A percentile compares a stretch with the other conserved stretches of the same genome.
Evolutionary conservation across 2,797 vertebrate species (phyloP).

Genomic region (Falco columbarius): DNA sequence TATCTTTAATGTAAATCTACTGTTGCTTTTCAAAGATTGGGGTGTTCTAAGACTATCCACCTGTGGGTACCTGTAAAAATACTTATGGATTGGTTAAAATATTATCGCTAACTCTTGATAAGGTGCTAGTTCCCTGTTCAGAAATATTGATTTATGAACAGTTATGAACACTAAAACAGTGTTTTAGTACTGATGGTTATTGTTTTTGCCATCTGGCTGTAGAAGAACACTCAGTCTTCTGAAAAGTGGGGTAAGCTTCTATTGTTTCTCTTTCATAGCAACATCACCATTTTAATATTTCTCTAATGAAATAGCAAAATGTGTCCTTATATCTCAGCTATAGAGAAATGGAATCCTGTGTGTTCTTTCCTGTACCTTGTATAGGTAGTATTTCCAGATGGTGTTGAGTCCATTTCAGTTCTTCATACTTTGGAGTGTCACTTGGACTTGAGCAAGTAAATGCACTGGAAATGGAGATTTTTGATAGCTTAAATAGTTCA

Average conservation of each 20-base stretch:
- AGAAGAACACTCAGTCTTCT: neutral
- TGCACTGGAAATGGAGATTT: neutral
- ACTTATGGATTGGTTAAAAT: neutral
- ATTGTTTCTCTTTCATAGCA: neutral
- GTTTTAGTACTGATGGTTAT: neutral
- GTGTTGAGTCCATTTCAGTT: fast-evolving
- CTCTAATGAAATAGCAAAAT: neutral
- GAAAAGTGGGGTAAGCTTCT: neutral
- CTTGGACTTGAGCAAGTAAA: neutral
- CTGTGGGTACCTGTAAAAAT: neutral
- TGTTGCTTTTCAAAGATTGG: neutral
- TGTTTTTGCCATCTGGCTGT: neutral
- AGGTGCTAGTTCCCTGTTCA: neutral
- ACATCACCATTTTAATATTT: neutral
- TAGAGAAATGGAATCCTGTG: neutral
- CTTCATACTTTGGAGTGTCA: neutral
- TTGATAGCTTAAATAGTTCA: neutral
- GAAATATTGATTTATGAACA: neutral
- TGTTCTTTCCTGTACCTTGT: neutral
- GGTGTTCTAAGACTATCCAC: neutral
- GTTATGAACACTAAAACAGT: neutral
- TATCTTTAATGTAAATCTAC: neutral
- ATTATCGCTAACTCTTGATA: neutral
- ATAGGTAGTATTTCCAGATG: neutral
- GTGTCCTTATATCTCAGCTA: neutral